Conservation (phyloP, 2,888 invertebrate species). For the Brachyopa scutellaris region DNA sequence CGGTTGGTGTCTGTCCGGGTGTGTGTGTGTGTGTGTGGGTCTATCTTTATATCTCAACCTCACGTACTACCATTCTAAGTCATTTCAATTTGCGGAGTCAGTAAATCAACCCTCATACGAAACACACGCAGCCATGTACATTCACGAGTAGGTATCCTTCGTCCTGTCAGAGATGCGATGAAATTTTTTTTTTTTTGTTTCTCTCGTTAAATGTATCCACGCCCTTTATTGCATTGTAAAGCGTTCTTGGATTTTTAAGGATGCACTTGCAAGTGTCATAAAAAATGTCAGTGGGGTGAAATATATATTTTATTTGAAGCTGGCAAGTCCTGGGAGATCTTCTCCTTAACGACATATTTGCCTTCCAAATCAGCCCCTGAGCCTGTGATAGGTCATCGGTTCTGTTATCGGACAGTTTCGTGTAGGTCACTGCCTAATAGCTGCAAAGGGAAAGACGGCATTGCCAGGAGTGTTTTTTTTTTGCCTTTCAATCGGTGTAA, state of each 20-base stretch:
- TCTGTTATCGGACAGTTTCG: slow-evolving; percentile 29
- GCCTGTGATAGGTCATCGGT: not conserved
- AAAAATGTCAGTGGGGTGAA: not conserved
- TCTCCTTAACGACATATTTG: not conserved
- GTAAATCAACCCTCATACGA: slow-evolving; percentile 81
- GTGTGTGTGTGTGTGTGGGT: not conserved
- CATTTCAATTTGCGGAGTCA: slow-evolving; percentile 81
- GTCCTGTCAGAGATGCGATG: slow-evolving; percentile 8
- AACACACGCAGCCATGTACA: slow-evolving; percentile 32
- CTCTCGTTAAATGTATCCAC: slow-evolving; percentile 1
- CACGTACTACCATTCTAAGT: slow-evolving; percentile 75
- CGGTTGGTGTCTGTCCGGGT: not conserved
- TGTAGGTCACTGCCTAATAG: slow-evolving; percentile 33
- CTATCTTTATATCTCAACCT: slow-evolving; percentile 33
- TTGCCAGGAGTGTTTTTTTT: slow-evolving; percentile 49
- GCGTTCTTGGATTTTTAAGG: not conserved
- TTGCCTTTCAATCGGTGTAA: slow-evolving; percentile 6
- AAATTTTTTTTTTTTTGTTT: not conserved
- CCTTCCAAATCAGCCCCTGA: not conserved
- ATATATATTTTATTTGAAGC: slow-evolving; percentile 4
- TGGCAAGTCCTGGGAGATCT: slow-evolving; percentile 23
- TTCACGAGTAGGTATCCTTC: not conserved
- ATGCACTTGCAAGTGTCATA: not conserved
- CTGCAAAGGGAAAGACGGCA: slow-evolving; percentile 22
- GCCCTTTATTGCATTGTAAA: not conserved